phyloP scores from a whole-genome alignment of 2,888 invertebrate species.

The Melieria crassipennis region DNA sequence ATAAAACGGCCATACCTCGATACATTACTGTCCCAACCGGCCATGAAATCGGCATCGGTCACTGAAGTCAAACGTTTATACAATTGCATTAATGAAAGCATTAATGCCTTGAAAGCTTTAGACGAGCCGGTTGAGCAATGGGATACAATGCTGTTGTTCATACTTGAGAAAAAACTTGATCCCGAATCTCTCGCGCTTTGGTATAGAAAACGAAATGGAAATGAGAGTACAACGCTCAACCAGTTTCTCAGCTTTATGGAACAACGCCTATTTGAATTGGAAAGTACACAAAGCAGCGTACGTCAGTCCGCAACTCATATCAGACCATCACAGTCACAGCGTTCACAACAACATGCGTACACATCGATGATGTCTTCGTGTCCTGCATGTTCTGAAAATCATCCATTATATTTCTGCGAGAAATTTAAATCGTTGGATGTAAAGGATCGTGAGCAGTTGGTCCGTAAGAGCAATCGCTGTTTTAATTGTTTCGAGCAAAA shows the following conservation, averaged over 20 bases:
- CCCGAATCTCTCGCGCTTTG: conserved; percentile 31
- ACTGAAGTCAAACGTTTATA: neutral
- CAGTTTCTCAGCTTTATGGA: conserved; percentile 33
- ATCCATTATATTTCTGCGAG: conserved; percentile 29
- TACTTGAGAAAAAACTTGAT: conserved; percentile 32
- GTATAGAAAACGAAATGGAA: conserved; percentile 19
- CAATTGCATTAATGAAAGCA: conserved; percentile 28
- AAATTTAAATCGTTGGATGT: conserved; percentile 19
- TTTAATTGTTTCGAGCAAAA: conserved; percentile 33
- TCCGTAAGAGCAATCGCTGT: conserved; percentile 20
- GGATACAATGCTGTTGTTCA: conserved; percentile 30
- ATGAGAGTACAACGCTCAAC: conserved; percentile 23
- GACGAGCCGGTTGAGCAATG: conserved; percentile 24
- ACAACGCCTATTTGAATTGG: conserved; percentile 30
- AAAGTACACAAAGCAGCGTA: conserved; percentile 11
- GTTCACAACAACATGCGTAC: conserved; percentile 11
- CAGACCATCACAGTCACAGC: neutral
- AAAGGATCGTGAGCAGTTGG: conserved; percentile 18
- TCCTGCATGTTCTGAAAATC: conserved; percentile 13
- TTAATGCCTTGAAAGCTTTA: conserved; percentile 34
- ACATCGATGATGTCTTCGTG: conserved; percentile 22
- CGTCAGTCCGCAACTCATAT: neutral
- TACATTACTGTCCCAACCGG: conserved; percentile 21
- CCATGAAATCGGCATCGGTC: conserved; percentile 18
- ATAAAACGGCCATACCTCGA: conserved; percentile 31